Base-by-base conservation (phyloP, 2,888 invertebrate genomes). In the Caenorhabditis sp. region DNA sequence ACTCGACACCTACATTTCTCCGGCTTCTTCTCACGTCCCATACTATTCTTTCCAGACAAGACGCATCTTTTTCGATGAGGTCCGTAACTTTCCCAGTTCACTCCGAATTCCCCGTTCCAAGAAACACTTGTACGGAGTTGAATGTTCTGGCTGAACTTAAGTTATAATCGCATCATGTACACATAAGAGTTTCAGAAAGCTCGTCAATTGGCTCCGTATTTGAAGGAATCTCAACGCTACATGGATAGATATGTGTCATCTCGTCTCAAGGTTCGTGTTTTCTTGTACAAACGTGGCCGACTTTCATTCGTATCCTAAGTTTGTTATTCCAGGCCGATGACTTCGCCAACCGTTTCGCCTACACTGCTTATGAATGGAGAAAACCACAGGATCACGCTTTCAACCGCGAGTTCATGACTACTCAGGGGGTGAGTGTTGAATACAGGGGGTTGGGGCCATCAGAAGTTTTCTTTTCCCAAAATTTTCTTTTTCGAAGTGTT, bases 281-380 rank as follows among this genome's bases (percentile, higher is more conserved):
- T 31, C 31, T 31, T 31, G 31, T n/a, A n/a, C n/a, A n/a, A n/a
- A n/a, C n/a, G n/a, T n/a, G n/a, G n/a, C n/a, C n/a, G n/a, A n/a
- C n/a, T n/a, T n/a, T n/a, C n/a, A n/a, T n/a, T n/a, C n/a, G n/a
- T n/a, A n/a, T n/a, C n/a, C n/a, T n/a, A n/a, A n/a, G n/a, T n/a
- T n/a, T n/a, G n/a, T n/a, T n/a, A n/a, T n/a, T n/a, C n/a, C n/a
- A 85, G 84, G 90, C 91, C 61, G 92, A 92, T 80, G 92, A 92
- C 77, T 91, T 83, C 63, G 91, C 90, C 51, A 90, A 91, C 63
- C 87, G 89, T 28, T 92, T 90, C 80, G 90, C 89, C n/a, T 89
- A 90, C 82, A 87, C 89, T 35, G 91, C 91, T 41, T 91, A 91
- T 82, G 91, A 91, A 77, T 90, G 90, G 91, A 85, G 89, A 73